Evolutionary conservation across 2,113 vertebrate species (phyloP).

Genomic region (Dicerorhinus sumatrensis): DNA sequence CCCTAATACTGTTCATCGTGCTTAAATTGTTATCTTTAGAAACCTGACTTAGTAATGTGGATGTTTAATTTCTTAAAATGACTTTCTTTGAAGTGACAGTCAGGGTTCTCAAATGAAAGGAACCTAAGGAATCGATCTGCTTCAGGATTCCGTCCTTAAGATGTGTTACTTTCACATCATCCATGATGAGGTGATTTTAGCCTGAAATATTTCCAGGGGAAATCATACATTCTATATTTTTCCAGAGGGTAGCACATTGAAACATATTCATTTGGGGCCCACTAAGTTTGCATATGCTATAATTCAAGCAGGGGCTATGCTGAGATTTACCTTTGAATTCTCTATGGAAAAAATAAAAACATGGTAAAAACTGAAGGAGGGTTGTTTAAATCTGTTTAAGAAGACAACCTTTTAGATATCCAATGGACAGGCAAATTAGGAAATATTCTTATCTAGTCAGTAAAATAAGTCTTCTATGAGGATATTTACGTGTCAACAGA

Average conservation of each 20-base stretch:
- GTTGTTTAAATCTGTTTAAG: constrained; percentile 53
- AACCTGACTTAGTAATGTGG: not conserved
- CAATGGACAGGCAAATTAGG: constrained; percentile 7
- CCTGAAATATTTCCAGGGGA: not conserved
- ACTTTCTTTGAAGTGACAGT: not conserved
- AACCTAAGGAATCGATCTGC: not conserved
- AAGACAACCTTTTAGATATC: not conserved
- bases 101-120: constrained; percentile 45
- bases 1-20: not conserved
- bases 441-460: not conserved
- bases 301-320: not conserved
- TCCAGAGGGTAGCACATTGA: not conserved
- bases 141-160: constrained; percentile 24
- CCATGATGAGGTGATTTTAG: constrained; percentile 3
- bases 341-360: not conserved
- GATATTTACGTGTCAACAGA: constrained; percentile 7
- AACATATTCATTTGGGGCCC: not conserved
- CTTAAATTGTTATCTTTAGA: constrained; percentile 51
- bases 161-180: not conserved
- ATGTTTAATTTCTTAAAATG: constrained; percentile 44
- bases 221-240: constrained; percentile 20
- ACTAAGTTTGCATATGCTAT: not conserved
- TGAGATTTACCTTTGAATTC: constrained; percentile 48
- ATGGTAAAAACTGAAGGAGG: not conserved
- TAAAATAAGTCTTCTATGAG: constrained; percentile 10